A percentile compares a stretch with the other conserved stretches of the same genome.
These are phyloP conservation scores for Dipodomys ordii DNA, from an alignment of 2,113 vertebrate species.

Conservation along the genomic window DNA sequence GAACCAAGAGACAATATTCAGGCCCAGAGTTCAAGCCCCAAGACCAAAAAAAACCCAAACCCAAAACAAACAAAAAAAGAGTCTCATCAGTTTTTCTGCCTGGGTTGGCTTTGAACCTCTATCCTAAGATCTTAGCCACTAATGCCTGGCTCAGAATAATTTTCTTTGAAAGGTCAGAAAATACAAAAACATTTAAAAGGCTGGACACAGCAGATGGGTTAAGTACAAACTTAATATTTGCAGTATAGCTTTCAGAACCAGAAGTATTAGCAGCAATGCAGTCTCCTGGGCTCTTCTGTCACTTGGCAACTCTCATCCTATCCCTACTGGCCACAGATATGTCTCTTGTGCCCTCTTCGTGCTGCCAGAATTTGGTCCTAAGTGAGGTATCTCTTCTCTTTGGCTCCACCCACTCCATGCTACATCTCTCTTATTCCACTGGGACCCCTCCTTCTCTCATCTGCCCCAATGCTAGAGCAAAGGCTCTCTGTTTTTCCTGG, in stretches of 20 bases:
- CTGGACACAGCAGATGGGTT: neutral
- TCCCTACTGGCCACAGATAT: neutral
- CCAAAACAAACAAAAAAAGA: too few species aligned
- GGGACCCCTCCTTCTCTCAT: neutral
- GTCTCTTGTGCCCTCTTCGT: neutral
- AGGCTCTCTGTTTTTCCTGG: neutral
- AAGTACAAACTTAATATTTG: slow-evolving; percentile 16
- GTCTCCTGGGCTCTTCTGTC: neutral
- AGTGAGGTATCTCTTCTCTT: neutral
- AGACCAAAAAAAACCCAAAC: too few species aligned
- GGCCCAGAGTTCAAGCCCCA: too few species aligned
- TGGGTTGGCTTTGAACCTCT: too few species aligned
- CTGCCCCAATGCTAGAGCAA: neutral
- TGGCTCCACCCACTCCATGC: neutral
- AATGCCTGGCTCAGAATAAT: too few species aligned
- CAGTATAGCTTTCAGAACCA: neutral
- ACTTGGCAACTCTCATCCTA: neutral
- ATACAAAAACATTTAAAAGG: neutral
- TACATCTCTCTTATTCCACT: neutral
- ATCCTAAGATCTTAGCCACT: too few species aligned
- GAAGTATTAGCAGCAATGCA: slow-evolving; percentile 23
- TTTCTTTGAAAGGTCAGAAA: neutral
- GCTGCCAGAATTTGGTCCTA: slow-evolving; percentile 38
- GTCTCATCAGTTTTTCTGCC: too few species aligned
- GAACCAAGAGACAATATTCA: too few species aligned